These are phyloP conservation scores for Caretta caretta DNA, from an alignment of 2,113 vertebrate genomes.

Conservation along the genomic window DNA sequence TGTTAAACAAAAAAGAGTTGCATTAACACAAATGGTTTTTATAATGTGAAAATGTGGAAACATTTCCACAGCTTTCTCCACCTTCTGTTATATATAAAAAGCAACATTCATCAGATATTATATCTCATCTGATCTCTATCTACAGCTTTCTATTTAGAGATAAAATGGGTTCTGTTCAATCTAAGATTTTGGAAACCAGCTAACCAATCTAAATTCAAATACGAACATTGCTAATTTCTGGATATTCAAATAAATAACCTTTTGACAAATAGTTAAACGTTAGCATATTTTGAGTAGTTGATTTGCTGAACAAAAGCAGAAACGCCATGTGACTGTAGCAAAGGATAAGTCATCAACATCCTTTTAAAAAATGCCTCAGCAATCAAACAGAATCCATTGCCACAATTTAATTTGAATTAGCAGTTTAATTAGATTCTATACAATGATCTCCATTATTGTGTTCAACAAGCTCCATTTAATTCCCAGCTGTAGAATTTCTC, in stretches of 20 bases:
- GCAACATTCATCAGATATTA: too few relatives aligned
- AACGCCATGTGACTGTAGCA: not conserved
- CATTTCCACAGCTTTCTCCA: too few relatives aligned
- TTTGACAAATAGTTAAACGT: not conserved
- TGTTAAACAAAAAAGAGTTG: too few relatives aligned
- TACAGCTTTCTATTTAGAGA: too few relatives aligned
- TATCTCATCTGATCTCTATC: too few relatives aligned
- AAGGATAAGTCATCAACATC: not conserved
- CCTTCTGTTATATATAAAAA: too few relatives aligned
- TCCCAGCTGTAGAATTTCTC: not conserved
- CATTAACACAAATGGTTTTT: too few relatives aligned
- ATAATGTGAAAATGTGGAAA: too few relatives aligned
- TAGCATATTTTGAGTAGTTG: not conserved
- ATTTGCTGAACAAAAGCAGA: not conserved
- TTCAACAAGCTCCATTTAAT: not conserved
- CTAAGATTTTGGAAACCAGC: not conserved
- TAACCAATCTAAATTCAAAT: not conserved
- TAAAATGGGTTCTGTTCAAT: not conserved
- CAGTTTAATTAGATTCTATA: conserved; percentile 18
- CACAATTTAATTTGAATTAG: not conserved
- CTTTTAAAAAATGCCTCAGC: not conserved
- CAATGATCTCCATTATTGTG: not conserved
- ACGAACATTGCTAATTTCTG: not conserved
- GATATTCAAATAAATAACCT: not conserved
- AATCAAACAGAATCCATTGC: not conserved